Conservation (phyloP, 1,140 invertebrate genomes). For the Danaus plexippus region DNA sequence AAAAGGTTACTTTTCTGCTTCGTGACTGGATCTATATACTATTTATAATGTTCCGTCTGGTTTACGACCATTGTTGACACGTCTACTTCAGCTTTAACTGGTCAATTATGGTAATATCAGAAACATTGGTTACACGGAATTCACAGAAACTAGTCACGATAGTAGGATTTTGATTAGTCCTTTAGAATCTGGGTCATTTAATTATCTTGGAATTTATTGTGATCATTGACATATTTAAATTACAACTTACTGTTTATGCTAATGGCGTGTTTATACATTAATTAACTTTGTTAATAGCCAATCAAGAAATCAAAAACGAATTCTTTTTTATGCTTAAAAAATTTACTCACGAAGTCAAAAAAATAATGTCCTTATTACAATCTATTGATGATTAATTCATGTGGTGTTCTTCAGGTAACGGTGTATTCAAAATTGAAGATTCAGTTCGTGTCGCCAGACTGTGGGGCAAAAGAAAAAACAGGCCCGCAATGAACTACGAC, state of each 20-base stretch:
- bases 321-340: no score
- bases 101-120: slow-evolving; percentile 23
- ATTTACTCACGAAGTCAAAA: neutral
- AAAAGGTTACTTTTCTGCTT: slow-evolving; percentile 50
- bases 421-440: slow-evolving; percentile 99
- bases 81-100: slow-evolving; percentile 30
- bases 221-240: no score
- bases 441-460: slow-evolving; percentile 94
- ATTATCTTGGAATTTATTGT: slow-evolving; percentile 11
- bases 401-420: slow-evolving; percentile 74
- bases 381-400: slow-evolving; percentile 53
- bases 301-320: no score
- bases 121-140: slow-evolving; percentile 20
- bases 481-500: slow-evolving; percentile 99
- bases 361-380: slow-evolving; percentile 31
- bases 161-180: slow-evolving; percentile 16
- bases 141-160: slow-evolving; percentile 13
- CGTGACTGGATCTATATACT: slow-evolving; percentile 50
- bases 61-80: slow-evolving; percentile 31
- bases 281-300: no score
- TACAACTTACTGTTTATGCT: no score
- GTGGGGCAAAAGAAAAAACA: slow-evolving; percentile 98
- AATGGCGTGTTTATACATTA: no score
- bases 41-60: slow-evolving; percentile 32
- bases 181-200: slow-evolving; percentile 17